A percentile compares a stretch with the other conserved stretches of the same genome.
phyloP scores from a whole-genome alignment of 2,113 vertebrate genomes.

The Phylloscopus whistleri region DNA sequence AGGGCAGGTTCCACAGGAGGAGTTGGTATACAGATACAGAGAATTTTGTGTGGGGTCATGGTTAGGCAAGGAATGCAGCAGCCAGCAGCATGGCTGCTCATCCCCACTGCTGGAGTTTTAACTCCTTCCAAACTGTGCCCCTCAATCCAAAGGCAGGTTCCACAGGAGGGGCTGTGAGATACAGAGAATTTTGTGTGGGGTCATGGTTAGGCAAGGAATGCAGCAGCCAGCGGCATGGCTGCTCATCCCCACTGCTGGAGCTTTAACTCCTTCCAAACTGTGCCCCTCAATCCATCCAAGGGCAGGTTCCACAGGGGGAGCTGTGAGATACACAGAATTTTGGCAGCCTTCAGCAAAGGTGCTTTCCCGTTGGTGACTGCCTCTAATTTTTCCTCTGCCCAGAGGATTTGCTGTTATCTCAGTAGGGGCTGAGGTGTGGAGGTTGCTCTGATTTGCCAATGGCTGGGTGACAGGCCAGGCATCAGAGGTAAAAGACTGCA shows the following conservation, averaged over 20 bases:
- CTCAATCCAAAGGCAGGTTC: neutral
- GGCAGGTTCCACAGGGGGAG: neutral
- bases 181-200: neutral
- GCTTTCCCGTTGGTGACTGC: neutral
- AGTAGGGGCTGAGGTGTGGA: neutral
- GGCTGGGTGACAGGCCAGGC: neutral
- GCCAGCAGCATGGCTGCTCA: neutral
- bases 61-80: neutral
- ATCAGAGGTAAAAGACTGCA: neutral
- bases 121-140: neutral
- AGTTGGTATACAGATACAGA: rapidly evolving
- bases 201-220: neutral
- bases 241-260: neutral
- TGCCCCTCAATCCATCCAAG: neutral
- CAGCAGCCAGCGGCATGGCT: neutral
- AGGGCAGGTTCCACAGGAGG: neutral
- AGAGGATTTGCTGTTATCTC: rapidly evolving
- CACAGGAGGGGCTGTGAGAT: neutral
- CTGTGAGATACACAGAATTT: too few species aligned
- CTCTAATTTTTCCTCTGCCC: neutral
- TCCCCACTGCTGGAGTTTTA: neutral
- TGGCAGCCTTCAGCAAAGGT: neutral
- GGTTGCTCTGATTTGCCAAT: neutral
- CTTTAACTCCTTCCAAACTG: neutral
- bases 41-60: neutral